A percentile compares a stretch with the other conserved stretches of the same genome.
These are phyloP conservation scores for Graptemys geographica DNA, from an alignment of 2,797 vertebrate species.

Conservation along the genomic window DNA sequence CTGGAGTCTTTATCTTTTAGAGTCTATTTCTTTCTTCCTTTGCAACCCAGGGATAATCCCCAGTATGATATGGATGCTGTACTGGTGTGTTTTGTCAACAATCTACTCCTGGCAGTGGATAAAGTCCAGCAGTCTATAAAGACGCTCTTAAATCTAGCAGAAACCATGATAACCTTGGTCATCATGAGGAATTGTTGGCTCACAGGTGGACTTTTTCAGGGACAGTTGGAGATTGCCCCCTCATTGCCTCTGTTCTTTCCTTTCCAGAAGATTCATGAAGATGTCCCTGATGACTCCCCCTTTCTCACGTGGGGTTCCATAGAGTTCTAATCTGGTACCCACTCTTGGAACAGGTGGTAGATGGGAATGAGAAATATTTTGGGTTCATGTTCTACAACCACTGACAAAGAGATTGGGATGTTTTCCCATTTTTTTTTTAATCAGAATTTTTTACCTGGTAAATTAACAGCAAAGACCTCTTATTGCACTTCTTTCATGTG, in stretches of 20 bases:
- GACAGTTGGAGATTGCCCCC: not conserved
- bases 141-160: not conserved
- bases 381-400: not conserved
- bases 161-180: not conserved
- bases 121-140: not conserved
- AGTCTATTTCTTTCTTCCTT: not conserved
- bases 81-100: not conserved
- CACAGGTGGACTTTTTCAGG: not conserved
- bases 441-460: slow-evolving; percentile 17
- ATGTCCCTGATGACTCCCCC: not conserved
- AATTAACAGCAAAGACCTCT: slow-evolving; percentile 25
- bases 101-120: not conserved
- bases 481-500: not conserved
- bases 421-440: not conserved
- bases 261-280: not conserved
- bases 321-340: not conserved
- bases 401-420: not conserved
- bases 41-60: not conserved
- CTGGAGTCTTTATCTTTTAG: not conserved
- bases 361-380: not conserved
- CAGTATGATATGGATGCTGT: not conserved
- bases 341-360: not conserved
- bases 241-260: not conserved
- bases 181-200: not conserved
- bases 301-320: not conserved